These are phyloP conservation scores for Megaceryle alcyon DNA, from an alignment of 2,797 vertebrate genomes.

Conservation along the genomic window DNA sequence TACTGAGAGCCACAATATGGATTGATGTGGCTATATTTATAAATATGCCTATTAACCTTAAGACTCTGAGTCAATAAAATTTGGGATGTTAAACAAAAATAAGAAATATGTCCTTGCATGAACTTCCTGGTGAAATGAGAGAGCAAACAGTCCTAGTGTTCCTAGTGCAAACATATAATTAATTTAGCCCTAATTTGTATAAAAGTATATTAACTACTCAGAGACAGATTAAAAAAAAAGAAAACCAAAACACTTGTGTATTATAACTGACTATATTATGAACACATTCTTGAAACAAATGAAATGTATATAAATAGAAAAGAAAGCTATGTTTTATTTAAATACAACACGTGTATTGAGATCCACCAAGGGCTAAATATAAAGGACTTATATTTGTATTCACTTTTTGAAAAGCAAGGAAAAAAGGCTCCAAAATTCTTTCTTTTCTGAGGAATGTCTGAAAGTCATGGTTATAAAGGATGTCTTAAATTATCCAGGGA, in stretches of 20 bases:
- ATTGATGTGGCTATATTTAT: conserved; percentile 62
- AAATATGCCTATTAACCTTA: conserved; percentile 65
- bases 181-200: not conserved
- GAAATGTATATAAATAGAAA: not conserved
- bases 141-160: conserved; percentile 1
- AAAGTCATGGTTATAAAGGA: conserved; percentile 39
- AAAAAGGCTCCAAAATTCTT: not conserved
- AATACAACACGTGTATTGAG: not conserved
- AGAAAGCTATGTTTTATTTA: not conserved
- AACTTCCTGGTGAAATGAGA: conserved; percentile 27
- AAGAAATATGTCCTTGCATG: conserved; percentile 52
- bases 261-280: not conserved
- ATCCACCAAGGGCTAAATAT: not conserved
- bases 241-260: not conserved
- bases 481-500: conserved; percentile 48
- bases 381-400: not conserved
- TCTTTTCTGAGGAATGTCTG: not conserved
- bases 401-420: not conserved
- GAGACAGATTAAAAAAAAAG: not conserved
- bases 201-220: not conserved
- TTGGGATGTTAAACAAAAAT: conserved; percentile 53
- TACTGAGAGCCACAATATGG: conserved; percentile 57
- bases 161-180: not conserved
- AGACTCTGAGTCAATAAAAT: conserved; percentile 52
- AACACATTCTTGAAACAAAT: not conserved